Base-by-base conservation (phyloP, 92 coral and sea anemone species). In the Palythoa heliodiscus region DNA sequence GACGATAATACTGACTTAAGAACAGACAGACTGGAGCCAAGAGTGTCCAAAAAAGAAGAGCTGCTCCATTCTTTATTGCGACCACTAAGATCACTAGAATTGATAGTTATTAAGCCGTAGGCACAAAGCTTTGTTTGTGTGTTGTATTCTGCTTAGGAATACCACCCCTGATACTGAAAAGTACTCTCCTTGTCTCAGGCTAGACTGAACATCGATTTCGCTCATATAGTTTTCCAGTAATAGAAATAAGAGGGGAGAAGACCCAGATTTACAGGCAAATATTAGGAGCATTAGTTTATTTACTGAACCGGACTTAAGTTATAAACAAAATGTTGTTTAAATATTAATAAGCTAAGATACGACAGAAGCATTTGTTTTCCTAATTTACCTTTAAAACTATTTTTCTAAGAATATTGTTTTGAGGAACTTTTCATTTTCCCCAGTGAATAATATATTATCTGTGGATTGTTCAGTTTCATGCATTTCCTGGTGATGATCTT, bases 11-110 rank as follows among this genome's bases (percentile, higher is more conserved):
- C 47, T 52, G 63, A 25, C 40, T 66, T 66, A 67, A 68, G 37
- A 12, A 66, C 84, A 80, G 84, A 80, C 84, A 64, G 6, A 39
- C 52, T 66, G 84, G 84, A 80, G 84, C 84, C 84, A 25, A 43
- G 70, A 14, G 22, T 12, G 74, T 22, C 84, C 60, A 24, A 64
- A 64, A 80, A 63, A 52, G 84, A 66, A 60, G 53, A 10, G 61
- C 39, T 53, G 15, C 11, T 50, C 73, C 64, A 66, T 67, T 64
- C 84, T 80, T 80, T 66, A 57, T 66, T 68, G n/a, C 24, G 15
- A 67, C 84, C 84, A 78, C 4, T 20, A 15, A 64, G 84, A 80
- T 67, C 43, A 25, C 22, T 80, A 53, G 48, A 40, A 25, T 37
- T 80, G 84, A 80, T 80, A 80, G 84, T 40, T 15, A 48, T 20